Base-by-base conservation (phyloP, 1,140 invertebrate genomes). In the Hestina assimilis region DNA sequence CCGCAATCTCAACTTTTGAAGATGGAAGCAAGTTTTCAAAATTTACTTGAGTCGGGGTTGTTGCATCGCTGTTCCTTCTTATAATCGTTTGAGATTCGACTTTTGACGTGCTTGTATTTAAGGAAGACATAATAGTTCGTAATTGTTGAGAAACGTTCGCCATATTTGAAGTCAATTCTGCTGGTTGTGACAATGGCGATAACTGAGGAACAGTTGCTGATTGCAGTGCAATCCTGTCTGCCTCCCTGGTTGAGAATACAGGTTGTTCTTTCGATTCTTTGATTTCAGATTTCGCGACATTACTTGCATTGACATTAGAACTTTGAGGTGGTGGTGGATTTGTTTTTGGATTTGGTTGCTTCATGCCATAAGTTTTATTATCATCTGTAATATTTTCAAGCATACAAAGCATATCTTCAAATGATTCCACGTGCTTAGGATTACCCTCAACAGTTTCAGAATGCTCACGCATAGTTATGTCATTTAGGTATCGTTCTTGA, bases 371-470 rank as follows among this genome's bases (percentile, higher is more conserved):
- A 3, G 69, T 43, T 68, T 89, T 89, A 9, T 76, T 65, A 41
- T 91, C 89, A 28, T 89, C 89, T 6, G 84, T 91, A 28, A 93
- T 93, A 60, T 93, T 92, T 33, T 93, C 92, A 8, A 93, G 79
- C 87, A 93, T 92, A 63, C 93, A 91, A 1, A 93, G 73, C 75
- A 93, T 92, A 66, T 93, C 92, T 66, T 94, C 92, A 20, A 93
- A 91, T 1, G 90, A 90, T 59, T 93, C 92, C 23, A 91, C 90
- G 50, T 89, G 90, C 66, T 89, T 89, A 1, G 79, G 67, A 31
- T 86, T 87, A 17, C 79, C 81, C 57, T 90, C 89, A 12, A 88
- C 75, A 4, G 89, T 68, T 63, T 90, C 83, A 4, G 83, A 80
- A 63, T 90, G 84, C 33, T 90, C 90, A 67, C 91, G 89, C 77